phyloP scores from a whole-genome alignment of 2,888 invertebrate species.

The Catocala nupta region DNA sequence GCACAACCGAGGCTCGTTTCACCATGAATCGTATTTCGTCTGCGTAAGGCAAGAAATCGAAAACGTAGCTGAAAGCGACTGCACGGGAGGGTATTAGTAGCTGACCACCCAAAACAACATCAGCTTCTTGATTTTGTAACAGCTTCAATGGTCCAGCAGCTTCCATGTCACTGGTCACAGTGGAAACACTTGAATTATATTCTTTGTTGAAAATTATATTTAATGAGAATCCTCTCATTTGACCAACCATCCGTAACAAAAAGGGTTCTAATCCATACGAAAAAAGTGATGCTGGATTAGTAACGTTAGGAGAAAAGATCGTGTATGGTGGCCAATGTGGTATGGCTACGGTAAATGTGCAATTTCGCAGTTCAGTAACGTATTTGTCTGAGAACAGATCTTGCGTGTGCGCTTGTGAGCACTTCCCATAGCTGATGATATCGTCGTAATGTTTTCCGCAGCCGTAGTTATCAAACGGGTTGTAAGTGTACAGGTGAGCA shows the following conservation, averaged over 20 bases:
- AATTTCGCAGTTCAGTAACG: conserved; percentile 59
- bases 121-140: conserved; percentile 46
- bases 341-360: conserved; percentile 58
- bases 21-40: conserved; percentile 63
- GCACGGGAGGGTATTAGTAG: conserved; percentile 47
- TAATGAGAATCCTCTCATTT: conserved; percentile 59
- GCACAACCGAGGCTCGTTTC: conserved; percentile 50
- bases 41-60: conserved; percentile 44
- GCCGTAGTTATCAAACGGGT: conserved; percentile 67
- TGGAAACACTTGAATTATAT: conserved; percentile 48
- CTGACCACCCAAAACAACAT: conserved; percentile 53
- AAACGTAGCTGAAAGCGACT: conserved; percentile 37
- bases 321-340: conserved; percentile 64
- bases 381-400: conserved; percentile 56
- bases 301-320: conserved; percentile 17
- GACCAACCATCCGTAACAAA: conserved; percentile 56
- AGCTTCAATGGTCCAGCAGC: conserved; percentile 23
- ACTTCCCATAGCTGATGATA: conserved; percentile 63
- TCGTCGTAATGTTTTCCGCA: conserved; percentile 66
- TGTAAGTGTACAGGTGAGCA: conserved; percentile 64
- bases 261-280: conserved; percentile 52
- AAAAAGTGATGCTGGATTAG: conserved; percentile 18
- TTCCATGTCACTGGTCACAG: conserved; percentile 49
- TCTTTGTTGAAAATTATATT: conserved; percentile 48
- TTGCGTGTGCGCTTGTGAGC: conserved; percentile 36